Evolutionary conservation across 2,888 invertebrate species (phyloP).

Genomic region (Reticulitermes lucifugus): DNA sequence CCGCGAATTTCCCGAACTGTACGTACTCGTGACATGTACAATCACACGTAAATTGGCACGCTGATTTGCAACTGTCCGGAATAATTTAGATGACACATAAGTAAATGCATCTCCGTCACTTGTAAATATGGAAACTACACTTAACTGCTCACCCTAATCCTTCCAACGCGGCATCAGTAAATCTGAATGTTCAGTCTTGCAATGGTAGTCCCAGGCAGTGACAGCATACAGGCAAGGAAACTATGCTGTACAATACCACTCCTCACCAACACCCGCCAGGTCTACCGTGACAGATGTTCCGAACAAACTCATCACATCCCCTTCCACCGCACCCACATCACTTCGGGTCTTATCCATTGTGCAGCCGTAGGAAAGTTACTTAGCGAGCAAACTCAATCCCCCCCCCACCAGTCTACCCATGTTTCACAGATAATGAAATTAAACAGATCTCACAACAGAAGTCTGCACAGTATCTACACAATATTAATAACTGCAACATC

Average conservation of each 20-base stretch:
- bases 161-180: neutral
- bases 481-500: neutral
- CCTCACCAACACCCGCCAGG: neutral
- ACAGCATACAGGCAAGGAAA: neutral
- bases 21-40: too few relatives aligned
- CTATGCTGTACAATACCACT: neutral
- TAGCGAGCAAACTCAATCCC: neutral
- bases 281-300: slow-evolving; percentile 13
- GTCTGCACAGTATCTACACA: too few relatives aligned
- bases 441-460: too few relatives aligned
- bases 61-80: too few relatives aligned
- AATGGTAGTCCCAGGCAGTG: neutral
- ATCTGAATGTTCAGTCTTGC: neutral
- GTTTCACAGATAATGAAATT: neutral
- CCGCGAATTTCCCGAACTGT: too few relatives aligned
- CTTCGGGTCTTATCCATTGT: slow-evolving; percentile 3
- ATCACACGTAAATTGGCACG: too few relatives aligned
- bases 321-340: neutral
- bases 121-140: too few relatives aligned
- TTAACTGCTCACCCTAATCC: neutral
- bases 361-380: neutral
- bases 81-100: too few relatives aligned
- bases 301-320: slow-evolving; percentile 5
- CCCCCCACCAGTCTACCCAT: neutral
- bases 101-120: too few relatives aligned